Base-by-base conservation (phyloP, 2,888 invertebrate species). In the Cactoblastis cactorum region DNA sequence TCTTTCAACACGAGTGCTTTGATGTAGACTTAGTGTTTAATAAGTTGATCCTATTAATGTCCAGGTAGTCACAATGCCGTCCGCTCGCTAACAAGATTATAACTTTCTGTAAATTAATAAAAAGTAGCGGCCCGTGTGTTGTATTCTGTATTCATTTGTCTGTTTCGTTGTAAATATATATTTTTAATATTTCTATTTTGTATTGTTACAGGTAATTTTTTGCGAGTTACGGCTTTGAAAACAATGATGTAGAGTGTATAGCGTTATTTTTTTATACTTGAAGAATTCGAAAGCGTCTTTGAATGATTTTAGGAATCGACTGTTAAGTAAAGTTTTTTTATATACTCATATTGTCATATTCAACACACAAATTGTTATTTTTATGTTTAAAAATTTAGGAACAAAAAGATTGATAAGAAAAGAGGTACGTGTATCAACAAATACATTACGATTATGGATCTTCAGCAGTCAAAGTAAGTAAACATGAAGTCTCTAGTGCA, bases 31-130 rank as follows among this genome's bases (percentile, higher is more conserved):
- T 90, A 87, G 82, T 86, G 78, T 86, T 85, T 89, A 83, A 89
- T 87, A 89, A 88, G 86, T 88, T 90, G 88, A 90, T 90, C 90
- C 90, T 90, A 89, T 90, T 90, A 79, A 77, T 82, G 88, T 80
- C 81, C 88, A 87, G 88, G 88, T 87, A 83, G 80, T n/a, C 77
- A 71, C 83, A 85, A 84, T 83, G 83, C 67, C 76, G 69, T 59
- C 71, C 74, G 74, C 65, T 63, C 80, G 80, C 83, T 89, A 88
- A 89, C 86, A 80, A 88, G 89, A 89, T 89, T 89, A 88, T 76
- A 86, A 87, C 88, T 86, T 85, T 88, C 83, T 67, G 80, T 81
- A 84, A 86, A 88, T 88, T 84, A 87, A 87, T 87, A 86, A 83
- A 86, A 84, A 83, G 78, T 75, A 77, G 69, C 69, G 64, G 63